Base-by-base conservation (phyloP, 2,888 invertebrate genomes). In the Silvanus unidentatus region DNA sequence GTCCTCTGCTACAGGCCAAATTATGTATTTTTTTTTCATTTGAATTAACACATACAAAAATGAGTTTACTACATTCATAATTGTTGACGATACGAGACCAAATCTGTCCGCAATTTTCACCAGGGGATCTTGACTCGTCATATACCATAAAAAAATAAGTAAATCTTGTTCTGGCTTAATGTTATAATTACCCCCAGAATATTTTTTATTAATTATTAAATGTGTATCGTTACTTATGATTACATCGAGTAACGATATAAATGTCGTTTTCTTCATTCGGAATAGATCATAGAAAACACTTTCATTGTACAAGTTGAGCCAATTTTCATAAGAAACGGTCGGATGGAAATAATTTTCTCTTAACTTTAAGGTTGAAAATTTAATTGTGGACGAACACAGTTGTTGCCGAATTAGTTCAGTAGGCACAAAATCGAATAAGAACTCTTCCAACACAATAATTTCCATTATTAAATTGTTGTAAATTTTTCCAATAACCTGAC, bases 11-110 rank as follows among this genome's bases (percentile, higher is more conserved):
- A 27, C 16, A 15, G 49, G 49, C 49, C 49, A 49, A 44, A 40
- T 44, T 39, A 49, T 49, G 34, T 44, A 44, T 35, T 44, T 40
- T 9, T 45, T 42, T 45, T 48, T 48, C 32, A 45, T 27, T 14
- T 16, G 14, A 6, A 35, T 34, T 15, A 47, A 12, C 9, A 44
- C 16, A 40, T 45, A 47, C 29, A 48, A 34, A 30, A 45, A 39
- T 16, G 11, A 15, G 37, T 47, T 43, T 9, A 43, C 38, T n/a
- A 39, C 3, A 35, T 11, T n/a, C 27, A 29, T 3, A 13, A 44
- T 30, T 8, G 40, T 40, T 1, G 44, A 42, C 4, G 40, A 29
- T 2, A 30, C 27, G 2, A 44, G 3, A 4, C 29, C 2, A 42
- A 44, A 44, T 27, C 30, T 27, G 13, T 44, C 5, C 6, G 13